Conservation (phyloP, 1,140 invertebrate species). For the Drosophila nikananu region DNA sequence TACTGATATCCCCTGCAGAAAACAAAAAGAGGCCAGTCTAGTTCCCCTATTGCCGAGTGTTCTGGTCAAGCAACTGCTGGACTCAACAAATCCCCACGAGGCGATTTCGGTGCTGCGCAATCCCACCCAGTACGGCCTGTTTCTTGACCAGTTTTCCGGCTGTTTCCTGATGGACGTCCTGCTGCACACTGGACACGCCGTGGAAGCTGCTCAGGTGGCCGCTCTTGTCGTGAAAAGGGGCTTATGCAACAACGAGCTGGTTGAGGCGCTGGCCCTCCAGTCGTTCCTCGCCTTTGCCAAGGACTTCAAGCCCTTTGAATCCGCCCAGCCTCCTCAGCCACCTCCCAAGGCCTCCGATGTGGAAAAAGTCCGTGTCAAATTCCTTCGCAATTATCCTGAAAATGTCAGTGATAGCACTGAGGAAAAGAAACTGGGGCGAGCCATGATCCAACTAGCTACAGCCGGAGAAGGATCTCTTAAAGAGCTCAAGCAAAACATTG, state of each 20-base stretch:
- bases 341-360: conserved; percentile 35
- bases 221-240: conserved; percentile 92
- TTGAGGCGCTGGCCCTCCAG: conserved; percentile 90
- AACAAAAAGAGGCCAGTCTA: conserved; percentile 55
- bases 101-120: conserved; percentile 91
- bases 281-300: conserved; percentile 91
- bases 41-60: conserved; percentile 58
- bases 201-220: conserved; percentile 88
- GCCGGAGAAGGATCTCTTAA: conserved; percentile 73
- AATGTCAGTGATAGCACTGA: conserved; percentile 90
- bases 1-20: conserved; percentile 15
- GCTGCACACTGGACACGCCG: conserved; percentile 89
- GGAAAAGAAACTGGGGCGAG: conserved; percentile 44
- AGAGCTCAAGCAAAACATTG: conserved; percentile 87
- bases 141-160: conserved; percentile 92
- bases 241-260: conserved; percentile 94
- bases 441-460: conserved; percentile 86
- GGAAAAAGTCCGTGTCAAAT: conserved; percentile 91
- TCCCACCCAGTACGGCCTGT: conserved; percentile 95
- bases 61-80: conserved; percentile 59
- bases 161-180: conserved; percentile 94
- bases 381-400: conserved; percentile 93
- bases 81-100: conserved; percentile 85
- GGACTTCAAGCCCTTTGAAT: conserved; percentile 85
- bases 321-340: conserved; percentile 45